Evolutionary conservation across 2,888 invertebrate genomes (phyloP), one percentile per base, ranked within the genome.

Genomic region (Meteorus colon): DNA sequence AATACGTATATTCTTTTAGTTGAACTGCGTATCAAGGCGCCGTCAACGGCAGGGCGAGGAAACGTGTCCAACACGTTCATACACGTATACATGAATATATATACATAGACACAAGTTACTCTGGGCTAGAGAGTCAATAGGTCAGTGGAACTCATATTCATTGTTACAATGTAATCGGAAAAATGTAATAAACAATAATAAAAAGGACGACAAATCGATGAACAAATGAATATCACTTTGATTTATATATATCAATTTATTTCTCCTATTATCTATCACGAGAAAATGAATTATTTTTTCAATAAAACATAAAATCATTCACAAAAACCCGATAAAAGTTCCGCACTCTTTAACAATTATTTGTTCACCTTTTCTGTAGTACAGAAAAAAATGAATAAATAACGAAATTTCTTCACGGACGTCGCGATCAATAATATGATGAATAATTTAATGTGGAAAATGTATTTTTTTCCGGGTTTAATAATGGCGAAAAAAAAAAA

Each of bases 81-180:
- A n/a, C 5, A 48, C n/a, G 12, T 10, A 45, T 45, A 45, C 1
- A 45, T 10, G 12, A 3, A 48, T 48, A 16, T 48, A 48, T 19
- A 55, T 29, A 55, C 10, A 8, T 55, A 16, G 3, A 51, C 27
- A 51, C 34, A 51, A 45, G 62, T 45, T 75, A 74, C 81, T 84
- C 82, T 82, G 81, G 84, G 85, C 83, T 85, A 84, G 82, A 84
- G 84, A 86, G 86, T 86, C 85, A 85, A 85, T 86, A 85, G 86
- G 86, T 86, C 86, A 86, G 85, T 84, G 82, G 85, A 85, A 79
- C 84, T 85, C 80, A 81, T 85, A 82, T 82, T 81, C 81, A 34
- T 51, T 27, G 76, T 67, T 74, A 70, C 75, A 69, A 77, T 72
- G 78, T 75, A 74, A 60, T 29, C 75, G 66, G 67, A 69, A 74